phyloP scores from a whole-genome alignment of 2,888 invertebrate genomes.

The Phlogophora meticulosa region DNA sequence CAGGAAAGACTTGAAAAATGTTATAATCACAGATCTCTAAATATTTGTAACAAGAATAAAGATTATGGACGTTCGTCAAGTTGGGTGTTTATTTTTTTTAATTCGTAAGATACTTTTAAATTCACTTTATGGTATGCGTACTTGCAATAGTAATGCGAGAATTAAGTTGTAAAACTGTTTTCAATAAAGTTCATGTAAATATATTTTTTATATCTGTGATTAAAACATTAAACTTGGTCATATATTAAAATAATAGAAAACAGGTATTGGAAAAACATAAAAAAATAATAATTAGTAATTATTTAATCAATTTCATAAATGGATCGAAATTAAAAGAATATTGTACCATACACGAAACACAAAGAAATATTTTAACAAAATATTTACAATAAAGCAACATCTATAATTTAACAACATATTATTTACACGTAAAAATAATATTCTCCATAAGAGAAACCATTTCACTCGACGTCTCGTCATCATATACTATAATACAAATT shows the following conservation, averaged over 20 bases:
- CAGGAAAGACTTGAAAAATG: conserved; percentile 47
- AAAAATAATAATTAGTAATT: conserved; percentile 72
- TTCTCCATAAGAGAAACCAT: conserved; percentile 78
- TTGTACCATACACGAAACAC: conserved; percentile 82
- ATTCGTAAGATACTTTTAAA: conserved; percentile 9
- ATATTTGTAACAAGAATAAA: conserved; percentile 12
- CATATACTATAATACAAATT: conserved; percentile 88
- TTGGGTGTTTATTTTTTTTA: background rate
- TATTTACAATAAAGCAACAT: conserved; percentile 90
- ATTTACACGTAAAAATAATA: conserved; percentile 84
- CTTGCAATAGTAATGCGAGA: conserved; percentile 6
- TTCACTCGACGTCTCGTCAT: conserved; percentile 77
- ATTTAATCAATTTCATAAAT: conserved; percentile 81
- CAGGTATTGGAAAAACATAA: conserved; percentile 68
- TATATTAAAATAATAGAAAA: conserved; percentile 58
- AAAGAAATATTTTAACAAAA: conserved; percentile 86
- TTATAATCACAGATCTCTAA: conserved; percentile 66
- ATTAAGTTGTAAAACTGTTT: conserved; percentile 8
- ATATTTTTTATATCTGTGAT: conserved; percentile 63
- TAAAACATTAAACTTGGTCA: conserved; percentile 64
- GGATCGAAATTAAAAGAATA: conserved; percentile 77
- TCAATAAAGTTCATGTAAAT: conserved; percentile 11
- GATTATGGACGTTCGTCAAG: background rate
- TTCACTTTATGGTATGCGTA: background rate
- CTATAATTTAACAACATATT: conserved; percentile 89